These are phyloP conservation scores for Dasyprocta punctata DNA, from an alignment of 2,113 vertebrate genomes.

Conservation along the genomic window DNA sequence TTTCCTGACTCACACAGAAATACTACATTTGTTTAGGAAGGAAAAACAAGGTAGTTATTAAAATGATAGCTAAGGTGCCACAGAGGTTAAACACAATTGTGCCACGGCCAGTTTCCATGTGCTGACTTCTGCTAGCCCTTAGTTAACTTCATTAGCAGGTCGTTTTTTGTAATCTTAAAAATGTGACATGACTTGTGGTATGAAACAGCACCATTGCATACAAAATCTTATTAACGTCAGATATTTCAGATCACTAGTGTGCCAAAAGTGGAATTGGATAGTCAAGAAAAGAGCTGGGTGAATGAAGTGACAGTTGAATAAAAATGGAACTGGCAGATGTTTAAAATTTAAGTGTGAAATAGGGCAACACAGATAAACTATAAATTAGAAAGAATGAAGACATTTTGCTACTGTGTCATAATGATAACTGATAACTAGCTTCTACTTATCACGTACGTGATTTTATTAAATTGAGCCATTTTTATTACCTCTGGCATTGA, in stretches of 20 bases:
- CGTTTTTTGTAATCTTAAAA: neutral
- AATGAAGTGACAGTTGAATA: neutral
- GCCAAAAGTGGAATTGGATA: neutral
- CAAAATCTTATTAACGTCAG: neutral
- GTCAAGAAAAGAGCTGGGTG: neutral
- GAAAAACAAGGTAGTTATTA: neutral
- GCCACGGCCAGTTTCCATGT: neutral
- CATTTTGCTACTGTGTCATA: neutral
- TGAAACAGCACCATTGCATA: neutral
- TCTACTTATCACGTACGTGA: neutral
- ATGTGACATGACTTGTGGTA: neutral
- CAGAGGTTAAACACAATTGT: neutral
- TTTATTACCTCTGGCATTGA: neutral
- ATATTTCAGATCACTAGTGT: neutral
- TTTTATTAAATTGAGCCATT: constrained; percentile 1
- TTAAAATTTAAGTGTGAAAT: neutral
- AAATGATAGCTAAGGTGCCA: neutral
- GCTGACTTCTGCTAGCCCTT: neutral
- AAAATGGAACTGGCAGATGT: neutral
- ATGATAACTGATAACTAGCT: constrained; percentile 11
- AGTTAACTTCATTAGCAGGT: neutral
- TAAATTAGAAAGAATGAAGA: constrained; percentile 33
- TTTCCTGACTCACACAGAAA: neutral
- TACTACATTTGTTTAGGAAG: neutral
- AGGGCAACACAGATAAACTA: neutral